phyloP scores from a whole-genome alignment of 2,113 vertebrate genomes.

The Marmota monax region DNA sequence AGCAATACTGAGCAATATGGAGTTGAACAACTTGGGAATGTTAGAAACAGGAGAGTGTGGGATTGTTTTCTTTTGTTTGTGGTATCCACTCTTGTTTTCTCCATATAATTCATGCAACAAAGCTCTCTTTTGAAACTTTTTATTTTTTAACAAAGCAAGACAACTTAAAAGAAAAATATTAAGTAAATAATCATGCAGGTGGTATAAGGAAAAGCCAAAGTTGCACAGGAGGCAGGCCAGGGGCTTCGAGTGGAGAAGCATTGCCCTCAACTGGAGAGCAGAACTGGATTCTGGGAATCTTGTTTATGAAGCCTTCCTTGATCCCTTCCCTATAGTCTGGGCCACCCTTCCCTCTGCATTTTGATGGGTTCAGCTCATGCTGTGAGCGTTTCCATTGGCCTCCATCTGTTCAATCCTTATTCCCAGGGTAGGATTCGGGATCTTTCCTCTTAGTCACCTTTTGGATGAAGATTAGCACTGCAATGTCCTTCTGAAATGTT shows the following conservation, averaged over 20 bases:
- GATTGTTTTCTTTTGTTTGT: background rate
- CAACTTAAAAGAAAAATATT: background rate
- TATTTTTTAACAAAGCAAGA: background rate
- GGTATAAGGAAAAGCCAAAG: background rate
- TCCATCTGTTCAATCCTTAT: background rate
- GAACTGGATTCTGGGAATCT: background rate
- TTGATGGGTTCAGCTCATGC: background rate
- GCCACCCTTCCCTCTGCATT: background rate
- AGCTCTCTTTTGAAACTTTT: background rate
- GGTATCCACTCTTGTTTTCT: background rate
- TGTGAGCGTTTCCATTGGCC: background rate
- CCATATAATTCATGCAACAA: background rate
- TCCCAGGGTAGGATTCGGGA: background rate
- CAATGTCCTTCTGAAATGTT: background rate
- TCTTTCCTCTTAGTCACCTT: background rate
- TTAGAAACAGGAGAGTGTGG: background rate
- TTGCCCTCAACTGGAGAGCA: background rate
- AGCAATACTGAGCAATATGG: background rate
- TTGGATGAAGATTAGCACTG: background rate
- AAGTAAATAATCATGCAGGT: background rate
- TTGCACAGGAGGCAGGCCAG: background rate
- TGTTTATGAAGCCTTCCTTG: accelerated
- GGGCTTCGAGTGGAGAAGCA: too few species aligned
- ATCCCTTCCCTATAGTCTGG: too few species aligned
- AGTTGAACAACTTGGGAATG: background rate